These are phyloP conservation scores for Anguilla rostrata DNA, from an alignment of 2,113 vertebrate genomes.

Conservation along the genomic window DNA sequence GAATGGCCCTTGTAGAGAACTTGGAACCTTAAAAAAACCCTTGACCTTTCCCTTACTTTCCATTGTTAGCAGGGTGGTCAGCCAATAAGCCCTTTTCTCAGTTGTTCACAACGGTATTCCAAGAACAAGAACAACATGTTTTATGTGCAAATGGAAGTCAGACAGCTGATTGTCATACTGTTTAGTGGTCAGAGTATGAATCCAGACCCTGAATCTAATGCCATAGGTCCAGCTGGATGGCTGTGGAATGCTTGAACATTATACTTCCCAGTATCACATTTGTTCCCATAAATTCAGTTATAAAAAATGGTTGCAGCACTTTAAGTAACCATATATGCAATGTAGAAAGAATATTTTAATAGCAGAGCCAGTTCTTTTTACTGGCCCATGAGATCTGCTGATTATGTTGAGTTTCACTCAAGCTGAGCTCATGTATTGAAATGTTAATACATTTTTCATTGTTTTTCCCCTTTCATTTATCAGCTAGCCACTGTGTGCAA, in stretches of 20 bases:
- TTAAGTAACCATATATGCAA: background rate
- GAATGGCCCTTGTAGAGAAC: background rate
- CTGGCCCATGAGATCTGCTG: background rate
- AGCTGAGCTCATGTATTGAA: background rate
- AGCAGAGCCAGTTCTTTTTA: background rate
- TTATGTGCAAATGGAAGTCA: background rate
- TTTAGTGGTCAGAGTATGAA: background rate
- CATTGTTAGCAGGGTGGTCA: background rate
- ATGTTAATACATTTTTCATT: background rate
- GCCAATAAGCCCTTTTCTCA: background rate
- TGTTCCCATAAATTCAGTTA: background rate
- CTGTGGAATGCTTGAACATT: background rate
- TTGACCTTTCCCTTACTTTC: conserved; percentile 20
- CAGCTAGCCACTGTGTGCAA: background rate
- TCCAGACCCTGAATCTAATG: background rate
- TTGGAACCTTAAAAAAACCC: background rate
- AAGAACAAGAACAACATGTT: background rate
- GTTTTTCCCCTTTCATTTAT: background rate
- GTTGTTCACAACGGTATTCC: conserved; percentile 3
- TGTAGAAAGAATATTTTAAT: background rate
- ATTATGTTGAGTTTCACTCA: background rate
- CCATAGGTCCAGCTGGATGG: background rate
- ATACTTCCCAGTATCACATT: background rate
- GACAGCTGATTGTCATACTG: background rate
- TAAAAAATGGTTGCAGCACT: background rate